Evolutionary conservation across 2,797 vertebrate genomes (phyloP).

Genomic region (Lagocephalus sceleratus): DNA sequence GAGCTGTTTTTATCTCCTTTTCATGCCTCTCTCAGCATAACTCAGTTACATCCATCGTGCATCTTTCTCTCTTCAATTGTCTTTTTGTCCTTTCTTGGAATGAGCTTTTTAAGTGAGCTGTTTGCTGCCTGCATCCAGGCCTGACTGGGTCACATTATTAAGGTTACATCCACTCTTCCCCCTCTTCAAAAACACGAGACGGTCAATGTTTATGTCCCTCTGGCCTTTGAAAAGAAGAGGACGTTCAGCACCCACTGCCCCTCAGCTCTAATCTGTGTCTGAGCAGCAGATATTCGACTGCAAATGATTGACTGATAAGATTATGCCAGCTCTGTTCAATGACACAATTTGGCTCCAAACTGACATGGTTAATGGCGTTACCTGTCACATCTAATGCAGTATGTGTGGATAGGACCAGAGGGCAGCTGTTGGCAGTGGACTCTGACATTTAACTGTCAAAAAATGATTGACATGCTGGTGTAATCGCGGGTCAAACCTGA

Average conservation of each 20-base stretch:
- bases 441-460: conserved; percentile 12
- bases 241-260: conserved; percentile 8
- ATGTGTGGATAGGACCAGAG: background rate
- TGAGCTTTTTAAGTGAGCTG: too few relatives aligned
- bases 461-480: conserved; percentile 6
- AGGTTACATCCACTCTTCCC: conserved; percentile 36
- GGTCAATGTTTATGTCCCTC: conserved; percentile 23
- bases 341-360: conserved; percentile 7
- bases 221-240: conserved; percentile 2
- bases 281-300: conserved; percentile 25
- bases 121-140: conserved; percentile 16
- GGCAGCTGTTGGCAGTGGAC: conserved; percentile 1
- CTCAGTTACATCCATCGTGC: too few relatives aligned
- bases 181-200: conserved; percentile 47
- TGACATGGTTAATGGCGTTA: conserved; percentile 1
- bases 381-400: conserved; percentile 21
- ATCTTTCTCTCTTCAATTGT: too few relatives aligned
- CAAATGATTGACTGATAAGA: conserved; percentile 26
- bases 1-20: too few relatives aligned
- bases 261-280: conserved; percentile 33
- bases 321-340: conserved; percentile 29
- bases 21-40: too few relatives aligned
- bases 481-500: conserved; percentile 16
- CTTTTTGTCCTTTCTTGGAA: too few relatives aligned
- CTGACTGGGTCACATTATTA: conserved; percentile 38